Percentiles rank a stretch among this genome's conserved stretches.
Evolutionary conservation across 2,797 vertebrate species (phyloP).

Genomic region (Simalia tracyae): DNA sequence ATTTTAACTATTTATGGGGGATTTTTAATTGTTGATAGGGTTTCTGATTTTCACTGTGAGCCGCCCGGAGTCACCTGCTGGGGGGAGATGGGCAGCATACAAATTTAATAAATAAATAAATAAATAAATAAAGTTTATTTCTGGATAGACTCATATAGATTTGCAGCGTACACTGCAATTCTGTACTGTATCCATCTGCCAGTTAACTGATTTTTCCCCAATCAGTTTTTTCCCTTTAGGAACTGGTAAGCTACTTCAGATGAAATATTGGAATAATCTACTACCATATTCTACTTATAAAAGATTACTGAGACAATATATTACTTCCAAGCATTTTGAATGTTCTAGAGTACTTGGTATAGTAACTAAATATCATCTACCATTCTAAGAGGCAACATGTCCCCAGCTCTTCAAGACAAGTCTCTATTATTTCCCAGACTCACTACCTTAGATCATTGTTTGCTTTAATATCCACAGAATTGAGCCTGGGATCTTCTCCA

Average conservation of each 20-base stretch:
- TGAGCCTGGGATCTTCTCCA: background rate
- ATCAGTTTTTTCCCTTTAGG: background rate
- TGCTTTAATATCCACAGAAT: background rate
- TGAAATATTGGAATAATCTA: background rate
- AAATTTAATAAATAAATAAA: too few species aligned
- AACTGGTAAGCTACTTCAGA: background rate
- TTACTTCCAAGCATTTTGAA: background rate
- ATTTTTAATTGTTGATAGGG: too few species aligned
- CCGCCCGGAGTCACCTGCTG: too few species aligned
- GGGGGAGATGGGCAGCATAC: too few species aligned
- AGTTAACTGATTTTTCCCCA: background rate
- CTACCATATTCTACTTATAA: background rate
- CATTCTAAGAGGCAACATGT: background rate
- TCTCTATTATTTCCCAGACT: background rate
- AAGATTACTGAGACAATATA: background rate
- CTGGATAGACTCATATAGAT: background rate
- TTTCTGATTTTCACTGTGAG: too few species aligned
- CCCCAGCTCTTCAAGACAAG: background rate
- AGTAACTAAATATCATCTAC: background rate
- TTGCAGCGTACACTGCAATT: background rate
- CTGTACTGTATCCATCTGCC: background rate
- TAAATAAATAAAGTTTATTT: background rate
- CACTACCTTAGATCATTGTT: background rate
- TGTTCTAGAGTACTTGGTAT: background rate
- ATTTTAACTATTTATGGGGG: too few species aligned